Base-by-base conservation (phyloP, 1,140 invertebrate genomes). In the Chrysomallon squamiferum region DNA sequence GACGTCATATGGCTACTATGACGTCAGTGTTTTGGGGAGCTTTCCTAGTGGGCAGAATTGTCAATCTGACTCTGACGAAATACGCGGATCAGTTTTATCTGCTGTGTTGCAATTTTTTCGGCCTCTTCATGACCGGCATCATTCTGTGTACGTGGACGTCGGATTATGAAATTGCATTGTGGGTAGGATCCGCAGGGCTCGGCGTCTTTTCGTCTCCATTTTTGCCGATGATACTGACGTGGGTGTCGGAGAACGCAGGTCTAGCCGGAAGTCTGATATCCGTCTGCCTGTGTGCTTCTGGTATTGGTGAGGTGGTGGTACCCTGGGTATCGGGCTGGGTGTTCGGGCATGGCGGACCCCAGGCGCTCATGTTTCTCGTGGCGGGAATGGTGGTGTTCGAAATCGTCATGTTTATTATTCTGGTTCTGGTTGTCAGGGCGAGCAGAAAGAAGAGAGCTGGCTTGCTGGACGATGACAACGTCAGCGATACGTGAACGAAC, bases 11-110 rank as follows among this genome's bases (percentile, higher is more conserved):
- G 50, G 50, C 50, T 27, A 27, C 29, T 15, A 54, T 54, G 50
- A 54, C 50, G 2, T 54, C 50, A 2, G 50, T 54, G 18, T 54
- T 54, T 22, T 54, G 50, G 50, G 50, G 50, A 54, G 22, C 22
- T 22, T 54, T 54, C 50, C 50, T 54, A 5, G 3, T 54, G 18
- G 50, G 50, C n/a, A 54, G 50, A 27, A 1, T 54, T 27, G 3
- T 27, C 25, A 54, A 54, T 27, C 50, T 54, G 15, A 6, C 22
- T 54, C 29, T 54, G 9, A 27, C 50, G 29, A 30, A 30, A 15
- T 54, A 22, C n/a, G 22, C 29, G 22, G 1, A 25, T 20, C 22
- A 54, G 18, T 54, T 54, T 22, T 25, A 27, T 54, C 25, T 54
- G 22, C 4, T 54, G 6, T 54, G 50, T 54, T 15, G n/a, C 0